Base-by-base conservation (phyloP, 2,888 invertebrate genomes). In the Erebia epiphron region DNA sequence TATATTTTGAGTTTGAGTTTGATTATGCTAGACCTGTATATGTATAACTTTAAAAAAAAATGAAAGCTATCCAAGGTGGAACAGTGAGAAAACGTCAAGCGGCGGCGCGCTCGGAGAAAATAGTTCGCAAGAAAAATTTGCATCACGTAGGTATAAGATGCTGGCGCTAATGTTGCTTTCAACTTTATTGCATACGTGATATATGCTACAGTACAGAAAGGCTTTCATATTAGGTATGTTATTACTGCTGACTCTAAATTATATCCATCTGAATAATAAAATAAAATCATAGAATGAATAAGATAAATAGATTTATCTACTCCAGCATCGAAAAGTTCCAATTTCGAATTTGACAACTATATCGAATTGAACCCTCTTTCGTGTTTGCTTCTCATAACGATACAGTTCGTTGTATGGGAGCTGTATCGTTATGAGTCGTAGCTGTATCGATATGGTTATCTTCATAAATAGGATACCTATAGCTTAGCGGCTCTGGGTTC, bases 11-110 rank as follows among this genome's bases (percentile, higher is more conserved):
- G 26, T 26, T 26, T 2, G 26, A 26, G 4, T 26, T 26, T 3
- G 26, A 26, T 26, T 11, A 9, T 46, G 13, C 46, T 46, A 13
- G 46, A 13, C 9, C 2, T 46, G 46, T 13, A 85, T 82, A 77
- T 81, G 81, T 73, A 74, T 79, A 82, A 85, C 85, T 79, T 87
- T 79, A 84, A 87, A 89, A 79, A 87, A 88, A 87, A 88, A 90
- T 90, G 88, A 83, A 83, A 82, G 74, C 82, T 87, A 86, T 89
- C 89, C 83, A 75, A 80, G 78, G 77, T 76, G 79, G 80, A 87
- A 88, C 88, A 83, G 85, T 78, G 82, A 83, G 83, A 83, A 84
- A 85, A 87, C 86, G 86, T 88, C 83, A 85, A 83, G 78, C 77
- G 72, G 76, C 76, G 79, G 80, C 35, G 80, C 82, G 83, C 82